Evolutionary conservation across 2,888 invertebrate species (phyloP), one percentile per base, ranked within the genome.

Genomic region (Papilio demoleus): DNA sequence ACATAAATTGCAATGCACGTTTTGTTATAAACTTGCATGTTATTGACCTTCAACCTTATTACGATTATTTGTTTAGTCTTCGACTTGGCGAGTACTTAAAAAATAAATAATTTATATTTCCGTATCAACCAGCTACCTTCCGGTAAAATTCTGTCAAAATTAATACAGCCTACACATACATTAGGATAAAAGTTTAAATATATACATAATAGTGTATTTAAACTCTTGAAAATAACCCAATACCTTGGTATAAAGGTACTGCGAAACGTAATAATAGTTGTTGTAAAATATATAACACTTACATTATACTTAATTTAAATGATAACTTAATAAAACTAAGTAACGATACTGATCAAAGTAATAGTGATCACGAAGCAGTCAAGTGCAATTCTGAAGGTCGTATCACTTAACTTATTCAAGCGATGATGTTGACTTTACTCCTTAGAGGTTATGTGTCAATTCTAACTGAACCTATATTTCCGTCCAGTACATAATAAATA

Each of bases 351-450:
- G 11, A 45, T 45, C 19, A 38, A 17, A 36, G n/a, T 40, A 31
- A 22, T 34, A 12, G 4, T 2, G 40, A 42, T 58, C 58, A 58
- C 65, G 42, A 58, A 9, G 14, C 36, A 4, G 11, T 27, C 19
- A 19, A 65, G 42, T 65, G 64, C 42, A 42, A 40, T 27, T 19
- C 14, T 22, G 58, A 65, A 65, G 65, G 65, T 45, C 31, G 34
- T 42, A 65, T 42, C 65, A 31, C 9, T 65, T 58, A 53, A 38
- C 42, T 56, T 58, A 31, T 58, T n/a, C 27, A 19, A 40, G 38
- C 56, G 42, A 34, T 53, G 14, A 27, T 53, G 50, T 53, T 27
- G 1, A 42, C 31, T 34, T 65, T 58, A 65, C 58, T 45, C 27
- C 58, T 65, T 65, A 65, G 27, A 31, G 1, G 27, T 40, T 53